Percentiles rank a stretch among this genome's conserved stretches.
Evolutionary conservation across 1,140 invertebrate genomes (phyloP).

Genomic region (Bombus picipes): DNA sequence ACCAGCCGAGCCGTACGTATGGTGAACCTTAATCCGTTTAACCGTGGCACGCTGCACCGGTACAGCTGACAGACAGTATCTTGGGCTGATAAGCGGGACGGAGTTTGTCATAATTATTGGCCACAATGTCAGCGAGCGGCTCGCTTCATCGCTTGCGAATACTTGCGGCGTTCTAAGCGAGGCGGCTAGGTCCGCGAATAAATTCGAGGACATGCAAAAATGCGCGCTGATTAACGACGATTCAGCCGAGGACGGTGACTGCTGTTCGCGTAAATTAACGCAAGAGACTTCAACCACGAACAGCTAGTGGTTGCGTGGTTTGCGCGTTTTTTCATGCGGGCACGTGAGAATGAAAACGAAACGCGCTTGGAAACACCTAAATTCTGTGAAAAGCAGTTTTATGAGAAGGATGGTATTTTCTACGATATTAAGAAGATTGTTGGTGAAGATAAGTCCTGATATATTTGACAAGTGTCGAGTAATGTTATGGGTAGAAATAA

Average conservation of each 20-base stretch:
- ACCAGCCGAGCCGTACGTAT: not conserved
- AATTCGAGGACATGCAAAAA: conserved; percentile 15
- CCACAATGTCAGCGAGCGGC: conserved; percentile 13
- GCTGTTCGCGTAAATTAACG: not conserved
- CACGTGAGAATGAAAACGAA: not conserved
- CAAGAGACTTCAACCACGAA: not conserved
- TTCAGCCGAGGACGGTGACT: not conserved
- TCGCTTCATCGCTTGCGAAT: conserved; percentile 12
- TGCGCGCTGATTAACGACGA: conserved; percentile 28
- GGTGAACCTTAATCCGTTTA: conserved; percentile 46
- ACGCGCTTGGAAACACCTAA: not conserved
- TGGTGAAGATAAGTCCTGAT: not conserved
- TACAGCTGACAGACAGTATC: conserved; percentile 43
- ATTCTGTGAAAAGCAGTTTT: not conserved
- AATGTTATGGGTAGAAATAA: not conserved
- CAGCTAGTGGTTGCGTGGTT: not conserved
- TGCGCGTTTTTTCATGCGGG: not conserved
- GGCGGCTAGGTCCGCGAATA: conserved; percentile 26
- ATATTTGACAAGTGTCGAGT: not conserved
- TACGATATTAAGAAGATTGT: not conserved
- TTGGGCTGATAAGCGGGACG: conserved; percentile 45
- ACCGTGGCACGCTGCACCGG: conserved; percentile 24
- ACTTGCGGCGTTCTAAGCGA: not conserved
- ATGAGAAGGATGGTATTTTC: not conserved
- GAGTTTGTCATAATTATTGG: conserved; percentile 56